Evolutionary conservation across 2,888 invertebrate genomes (phyloP), one percentile per base, ranked within the genome.

Genomic region (Meganola albula): DNA sequence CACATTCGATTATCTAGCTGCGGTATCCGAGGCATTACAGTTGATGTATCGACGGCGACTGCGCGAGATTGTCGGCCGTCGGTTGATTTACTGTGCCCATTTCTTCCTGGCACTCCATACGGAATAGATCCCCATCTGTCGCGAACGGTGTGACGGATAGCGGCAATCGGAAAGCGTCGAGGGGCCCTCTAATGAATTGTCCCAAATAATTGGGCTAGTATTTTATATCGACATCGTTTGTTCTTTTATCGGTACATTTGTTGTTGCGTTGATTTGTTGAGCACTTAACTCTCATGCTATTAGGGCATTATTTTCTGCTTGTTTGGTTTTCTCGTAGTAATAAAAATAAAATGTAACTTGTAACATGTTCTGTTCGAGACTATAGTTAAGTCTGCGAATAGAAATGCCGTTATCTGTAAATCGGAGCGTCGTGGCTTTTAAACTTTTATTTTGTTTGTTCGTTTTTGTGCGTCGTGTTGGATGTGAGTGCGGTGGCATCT

Each of bases 1-100:
- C 82, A 82, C 82, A 82, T 83, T 78, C 82, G 84, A 84, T 85
- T 85, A 83, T 85, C 84, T 80, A 75, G 71, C 69, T 73, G 83
- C 76, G 84, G 83, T 80, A 82, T 83, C 80, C 82, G 77, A 82
- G 71, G 82, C 83, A 82, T 83, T 82, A 83, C 83, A 74, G 77
- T 80, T 84, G 84, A 84, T 84, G 82, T 82, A 84, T 84, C 74
- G 79, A 73, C 74, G 78, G 74, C 77, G 79, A 78, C 75, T 78
- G 79, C 69, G 64, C 78, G 68, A 80, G 80, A 80, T 80, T 77
- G 82, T 79, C 78, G 83, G 71, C 73, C 72, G 70, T 66, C 74
- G 62, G 64, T 80, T 84, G 84, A 84, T 84, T 83, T 82, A 84
- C 66, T 66, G 67, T 61, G 66, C 61, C 78, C 79, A 82, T 83